These are phyloP conservation scores for Gobionotothen gibberifrons DNA, from an alignment of 2,797 vertebrate species.

Conservation along the genomic window DNA sequence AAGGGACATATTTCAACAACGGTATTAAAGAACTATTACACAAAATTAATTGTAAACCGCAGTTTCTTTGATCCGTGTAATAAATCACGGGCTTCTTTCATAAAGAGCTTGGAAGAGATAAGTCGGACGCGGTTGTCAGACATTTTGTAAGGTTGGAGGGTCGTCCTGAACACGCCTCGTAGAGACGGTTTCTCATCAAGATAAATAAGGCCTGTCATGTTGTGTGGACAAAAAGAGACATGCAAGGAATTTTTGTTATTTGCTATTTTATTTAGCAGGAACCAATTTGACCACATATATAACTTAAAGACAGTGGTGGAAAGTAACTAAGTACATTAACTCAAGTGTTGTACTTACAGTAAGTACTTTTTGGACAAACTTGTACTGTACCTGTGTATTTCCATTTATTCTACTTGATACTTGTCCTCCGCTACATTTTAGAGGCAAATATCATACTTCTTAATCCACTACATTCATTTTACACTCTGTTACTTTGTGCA, in stretches of 20 bases:
- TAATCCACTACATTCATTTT: no score
- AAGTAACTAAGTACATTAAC: no score
- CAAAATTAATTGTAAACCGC: slow-evolving; percentile 86
- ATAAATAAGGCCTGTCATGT: slow-evolving; percentile 65
- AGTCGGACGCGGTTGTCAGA: slow-evolving; percentile 75
- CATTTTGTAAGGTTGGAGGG: slow-evolving; percentile 64
- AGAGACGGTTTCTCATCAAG: slow-evolving; percentile 57
- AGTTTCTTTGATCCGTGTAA: slow-evolving; percentile 78
- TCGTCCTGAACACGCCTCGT: slow-evolving; percentile 51
- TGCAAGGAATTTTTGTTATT: slow-evolving; percentile 53
- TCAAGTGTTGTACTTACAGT: no score
- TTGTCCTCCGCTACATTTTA: no score
- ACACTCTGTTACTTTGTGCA: no score
- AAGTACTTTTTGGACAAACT: no score
- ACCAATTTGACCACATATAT: slow-evolving; percentile 8
- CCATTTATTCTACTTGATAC: no score
- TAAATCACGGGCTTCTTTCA: slow-evolving; percentile 81
- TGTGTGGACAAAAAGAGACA: slow-evolving; percentile 39
- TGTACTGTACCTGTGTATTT: no score
- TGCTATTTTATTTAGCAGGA: slow-evolving; percentile 47
- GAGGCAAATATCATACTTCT: no score
- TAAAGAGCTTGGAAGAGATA: slow-evolving; percentile 79
- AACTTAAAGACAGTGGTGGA: no score
- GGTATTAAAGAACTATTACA: slow-evolving; percentile 85
- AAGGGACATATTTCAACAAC: slow-evolving; percentile 85